Conservation (phyloP, 2,797 vertebrate genomes). For the Tangara arthus region DNA sequence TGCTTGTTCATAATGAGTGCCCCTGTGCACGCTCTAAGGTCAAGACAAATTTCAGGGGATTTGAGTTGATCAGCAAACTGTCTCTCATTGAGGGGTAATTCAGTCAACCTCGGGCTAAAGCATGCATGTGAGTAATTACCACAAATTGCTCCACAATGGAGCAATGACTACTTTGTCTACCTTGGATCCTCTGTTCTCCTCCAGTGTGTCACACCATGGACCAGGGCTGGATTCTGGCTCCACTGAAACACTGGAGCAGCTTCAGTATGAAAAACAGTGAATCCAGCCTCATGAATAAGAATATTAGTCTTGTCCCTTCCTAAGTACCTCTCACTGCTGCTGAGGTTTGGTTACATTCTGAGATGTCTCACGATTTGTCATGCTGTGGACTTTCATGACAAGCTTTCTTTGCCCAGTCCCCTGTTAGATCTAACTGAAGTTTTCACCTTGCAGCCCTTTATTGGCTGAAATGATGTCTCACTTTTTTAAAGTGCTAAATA, state of each 20-base stretch:
- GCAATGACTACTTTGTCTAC: not conserved
- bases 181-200: not conserved
- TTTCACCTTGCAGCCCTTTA: not conserved
- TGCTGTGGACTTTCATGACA: not conserved
- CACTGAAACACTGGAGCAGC: not conserved
- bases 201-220: fast-evolving
- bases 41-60: not conserved
- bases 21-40: not conserved
- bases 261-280: not conserved
- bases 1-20: not conserved
- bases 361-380: fast-evolving
- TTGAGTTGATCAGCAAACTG: not conserved
- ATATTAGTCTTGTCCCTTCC: not conserved
- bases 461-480: not conserved
- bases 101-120: not conserved
- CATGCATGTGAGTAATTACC: not conserved
- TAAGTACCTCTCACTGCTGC: not conserved
- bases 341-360: not conserved
- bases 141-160: not conserved
- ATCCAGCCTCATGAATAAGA: not conserved
- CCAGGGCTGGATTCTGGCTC: not conserved
- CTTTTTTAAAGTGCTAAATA: not conserved
- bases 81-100: not conserved
- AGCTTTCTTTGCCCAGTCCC: not conserved
- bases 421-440: not conserved